These are phyloP conservation scores for Corynorhinus townsendii DNA, from an alignment of 2,113 vertebrate genomes.

Conservation along the genomic window DNA sequence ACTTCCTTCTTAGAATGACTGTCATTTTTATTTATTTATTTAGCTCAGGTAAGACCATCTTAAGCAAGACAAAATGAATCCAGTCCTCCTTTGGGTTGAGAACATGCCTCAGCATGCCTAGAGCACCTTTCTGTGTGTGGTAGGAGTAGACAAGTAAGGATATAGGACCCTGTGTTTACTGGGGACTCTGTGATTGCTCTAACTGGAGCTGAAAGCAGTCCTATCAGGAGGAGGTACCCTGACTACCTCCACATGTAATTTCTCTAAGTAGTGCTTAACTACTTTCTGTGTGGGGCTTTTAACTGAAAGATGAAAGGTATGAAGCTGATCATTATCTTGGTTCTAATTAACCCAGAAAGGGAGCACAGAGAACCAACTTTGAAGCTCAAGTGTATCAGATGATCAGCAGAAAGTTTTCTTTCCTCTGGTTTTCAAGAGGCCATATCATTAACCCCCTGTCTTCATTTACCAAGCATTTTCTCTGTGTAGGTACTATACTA, in stretches of 20 bases:
- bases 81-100: neutral
- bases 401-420: conserved; percentile 4
- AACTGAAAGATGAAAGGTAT: neutral
- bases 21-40: conserved; percentile 25
- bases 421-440: neutral
- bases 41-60: conserved; percentile 33
- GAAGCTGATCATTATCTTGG: neutral
- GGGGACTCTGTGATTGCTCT: neutral
- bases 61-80: conserved; percentile 33
- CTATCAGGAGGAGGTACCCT: neutral
- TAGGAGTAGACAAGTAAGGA: neutral
- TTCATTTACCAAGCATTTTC: neutral
- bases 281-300: neutral
- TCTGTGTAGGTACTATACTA: neutral
- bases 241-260: neutral
- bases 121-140: neutral
- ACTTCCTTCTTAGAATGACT: conserved; percentile 38
- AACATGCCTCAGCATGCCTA: neutral
- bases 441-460: neutral
- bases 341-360: neutral
- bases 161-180: neutral
- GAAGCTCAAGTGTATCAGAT: neutral
- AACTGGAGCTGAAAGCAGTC: neutral
- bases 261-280: neutral
- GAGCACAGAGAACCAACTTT: neutral